Evolutionary conservation across 2,888 invertebrate species (phyloP), one percentile per base, ranked within the genome.

Genomic region (Morpho helenor): DNA sequence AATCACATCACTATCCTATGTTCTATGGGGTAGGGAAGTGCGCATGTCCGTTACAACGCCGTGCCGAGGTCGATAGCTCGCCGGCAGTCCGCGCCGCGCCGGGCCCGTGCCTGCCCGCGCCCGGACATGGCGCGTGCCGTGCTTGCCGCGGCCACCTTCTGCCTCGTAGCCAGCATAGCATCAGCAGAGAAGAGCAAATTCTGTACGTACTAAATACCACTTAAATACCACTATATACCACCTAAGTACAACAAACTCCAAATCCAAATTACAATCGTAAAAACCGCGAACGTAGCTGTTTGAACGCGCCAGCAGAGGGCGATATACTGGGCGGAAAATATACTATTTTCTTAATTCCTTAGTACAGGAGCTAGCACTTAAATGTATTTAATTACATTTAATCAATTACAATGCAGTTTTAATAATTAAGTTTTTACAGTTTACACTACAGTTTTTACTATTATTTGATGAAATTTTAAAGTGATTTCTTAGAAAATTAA

Each of bases 151-250:
- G 76, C 78, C 66, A 73, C 73, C 75, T 82, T 81, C 72, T 71
- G 84, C 65, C 76, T 84, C 65, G 78, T 76, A 62, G 70, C 77
- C 63, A 72, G 72, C 68, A 65, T 71, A 74, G 73, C 73, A 70
- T 73, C 82, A 75, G 91, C 88, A 60, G 91, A 91, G 83, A 91
- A 91, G 74, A 91, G 91, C 83, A 91, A 91, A 74, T 91, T 91
- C 84, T 91, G 91, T 91, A 77, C 90, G 91, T 91, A 62, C 48
- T 45, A 23, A 7, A 22, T 22, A 44, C 41, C 31, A 49, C 41
- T 2, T 31, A 31, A 5, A 31, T 31, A 8, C 43, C 43, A 3
- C 43, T 31, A 31, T 2, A 31, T 31, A 8, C 43, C 43, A 3
- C 43, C 3, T n/a, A 43, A 8, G 3, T n/a, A 43, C 8, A 4